Base-by-base conservation (phyloP, 37 sponge, comb jelly and placozoan species). In the Lycopodina hypogea region DNA sequence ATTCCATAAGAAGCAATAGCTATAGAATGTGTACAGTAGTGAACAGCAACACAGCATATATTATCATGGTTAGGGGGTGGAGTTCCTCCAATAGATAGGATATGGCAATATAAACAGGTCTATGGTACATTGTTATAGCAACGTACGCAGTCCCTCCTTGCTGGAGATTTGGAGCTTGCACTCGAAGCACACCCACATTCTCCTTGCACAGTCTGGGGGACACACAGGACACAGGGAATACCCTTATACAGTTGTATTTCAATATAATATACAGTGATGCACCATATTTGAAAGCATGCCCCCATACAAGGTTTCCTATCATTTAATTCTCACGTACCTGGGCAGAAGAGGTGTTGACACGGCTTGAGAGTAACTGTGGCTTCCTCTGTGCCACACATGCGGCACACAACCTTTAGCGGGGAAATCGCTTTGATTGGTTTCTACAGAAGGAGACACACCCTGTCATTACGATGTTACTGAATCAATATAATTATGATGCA, bases 301-400 rank as follows among this genome's bases (percentile, higher is more conserved):
- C n/a, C n/a, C n/a, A n/a, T n/a, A n/a, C n/a, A n/a, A n/a, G n/a
- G n/a, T n/a, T n/a, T n/a, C n/a, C n/a, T n/a, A n/a, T n/a, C n/a
- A n/a, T n/a, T n/a, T n/a, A n/a, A n/a, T n/a, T n/a, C n/a, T 22
- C 4, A 22, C 45, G 33, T 65, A 95, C 95, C 92, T 86, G 66
- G 72, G 48, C 95, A 95, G 36, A 83, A 84, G 51, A 40, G 84
- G 74, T 95, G 95, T 1, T 56, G 84, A 83, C 95, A 95, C 23
- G 95, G 95, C 59, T 76, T 74, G 6, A 95, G 32, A 33, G 91
- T 90, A 2, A 89, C 92, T 39, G 82, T 68, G 18, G 80, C 83
- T 19, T 38, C 68, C 32, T 88, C 85, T 22, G 85, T 82, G 19
- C 76, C 71, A 68, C 95, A 95, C 83, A 90, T 88, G 3, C 41